Evolutionary conservation across 2,113 vertebrate species (phyloP).

Genomic region (Abramis brama): DNA sequence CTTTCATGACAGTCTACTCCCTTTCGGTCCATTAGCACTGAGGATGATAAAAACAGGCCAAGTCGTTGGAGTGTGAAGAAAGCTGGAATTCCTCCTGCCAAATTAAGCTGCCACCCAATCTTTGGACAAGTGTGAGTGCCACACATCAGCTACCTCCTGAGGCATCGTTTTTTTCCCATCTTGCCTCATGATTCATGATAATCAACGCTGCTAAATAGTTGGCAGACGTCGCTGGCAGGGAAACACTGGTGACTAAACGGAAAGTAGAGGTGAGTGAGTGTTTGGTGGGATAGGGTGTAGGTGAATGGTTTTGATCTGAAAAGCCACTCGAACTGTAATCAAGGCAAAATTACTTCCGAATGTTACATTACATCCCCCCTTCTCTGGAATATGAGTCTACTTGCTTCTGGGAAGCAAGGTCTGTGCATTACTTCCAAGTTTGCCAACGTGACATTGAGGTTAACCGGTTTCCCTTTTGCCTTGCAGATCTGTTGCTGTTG

Average conservation of each 20-base stretch:
- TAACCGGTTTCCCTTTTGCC: background rate
- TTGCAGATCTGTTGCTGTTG: slow-evolving; percentile 31
- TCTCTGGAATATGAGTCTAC: slow-evolving; percentile 41
- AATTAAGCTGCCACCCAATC: slow-evolving; percentile 8
- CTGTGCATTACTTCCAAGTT: background rate
- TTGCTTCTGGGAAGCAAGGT: slow-evolving; percentile 50
- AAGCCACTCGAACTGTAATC: slow-evolving; percentile 67
- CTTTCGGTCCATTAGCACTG: slow-evolving; percentile 45
- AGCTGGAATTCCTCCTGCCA: slow-evolving; percentile 29
- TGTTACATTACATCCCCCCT: slow-evolving; percentile 52
- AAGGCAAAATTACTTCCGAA: slow-evolving; percentile 71
- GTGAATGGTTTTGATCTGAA: slow-evolving; percentile 65
- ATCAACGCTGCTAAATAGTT: background rate
- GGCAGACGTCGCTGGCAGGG: background rate
- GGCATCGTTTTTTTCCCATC: background rate
- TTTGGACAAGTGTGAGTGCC: slow-evolving; percentile 20
- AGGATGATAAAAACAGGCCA: slow-evolving; percentile 39
- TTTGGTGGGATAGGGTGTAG: slow-evolving; percentile 36
- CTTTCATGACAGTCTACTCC: slow-evolving; percentile 51
- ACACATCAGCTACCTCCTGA: slow-evolving; percentile 30
- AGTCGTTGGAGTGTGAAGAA: slow-evolving; percentile 38
- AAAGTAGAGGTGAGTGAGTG: slow-evolving; percentile 5
- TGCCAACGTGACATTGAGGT: slow-evolving; percentile 22
- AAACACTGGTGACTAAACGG: slow-evolving; percentile 33
- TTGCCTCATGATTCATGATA: slow-evolving; percentile 37